Conservation (phyloP, 1,140 invertebrate genomes). For the Trichonephila clavipes region DNA sequence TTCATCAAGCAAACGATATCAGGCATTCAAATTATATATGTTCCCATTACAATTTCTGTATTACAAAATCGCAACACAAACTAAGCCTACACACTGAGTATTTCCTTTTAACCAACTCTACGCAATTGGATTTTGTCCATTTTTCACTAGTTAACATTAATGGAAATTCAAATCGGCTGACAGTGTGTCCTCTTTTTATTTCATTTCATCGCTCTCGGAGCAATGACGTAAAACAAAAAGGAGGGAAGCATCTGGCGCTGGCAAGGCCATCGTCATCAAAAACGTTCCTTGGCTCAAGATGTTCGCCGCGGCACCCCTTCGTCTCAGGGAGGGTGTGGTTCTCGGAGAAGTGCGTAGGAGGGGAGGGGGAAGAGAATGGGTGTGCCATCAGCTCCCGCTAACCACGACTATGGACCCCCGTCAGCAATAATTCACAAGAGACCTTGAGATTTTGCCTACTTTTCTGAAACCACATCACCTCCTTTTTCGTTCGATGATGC, state of each 20-base stretch:
- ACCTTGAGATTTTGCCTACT: slow-evolving; percentile 52
- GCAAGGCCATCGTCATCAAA: slow-evolving; percentile 2
- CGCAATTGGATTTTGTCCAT: background rate
- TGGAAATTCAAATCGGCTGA: background rate
- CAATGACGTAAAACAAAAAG: background rate
- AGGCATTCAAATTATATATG: too few relatives aligned
- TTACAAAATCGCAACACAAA: background rate
- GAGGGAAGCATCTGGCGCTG: slow-evolving; percentile 71
- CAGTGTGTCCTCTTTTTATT: background rate
- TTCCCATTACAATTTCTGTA: too few relatives aligned
- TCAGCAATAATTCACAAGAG: slow-evolving; percentile 54
- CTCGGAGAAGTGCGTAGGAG: slow-evolving; percentile 9
- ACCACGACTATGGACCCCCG: slow-evolving; percentile 5
- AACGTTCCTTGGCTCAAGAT: slow-evolving; percentile 6
- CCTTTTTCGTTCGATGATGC: slow-evolving; percentile 1
- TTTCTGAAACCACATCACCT: slow-evolving; percentile 7
- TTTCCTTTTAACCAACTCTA: background rate
- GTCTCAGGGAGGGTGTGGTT: slow-evolving; percentile 46
- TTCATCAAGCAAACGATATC: too few relatives aligned
- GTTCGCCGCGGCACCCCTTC: slow-evolving; percentile 15
- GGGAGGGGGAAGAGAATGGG: background rate
- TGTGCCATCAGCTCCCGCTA: slow-evolving; percentile 37
- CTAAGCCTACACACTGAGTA: background rate
- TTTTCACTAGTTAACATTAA: background rate
- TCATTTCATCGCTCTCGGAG: background rate